These are phyloP conservation scores for Mixornis gularis DNA, from an alignment of 2,113 vertebrate species.

Conservation along the genomic window DNA sequence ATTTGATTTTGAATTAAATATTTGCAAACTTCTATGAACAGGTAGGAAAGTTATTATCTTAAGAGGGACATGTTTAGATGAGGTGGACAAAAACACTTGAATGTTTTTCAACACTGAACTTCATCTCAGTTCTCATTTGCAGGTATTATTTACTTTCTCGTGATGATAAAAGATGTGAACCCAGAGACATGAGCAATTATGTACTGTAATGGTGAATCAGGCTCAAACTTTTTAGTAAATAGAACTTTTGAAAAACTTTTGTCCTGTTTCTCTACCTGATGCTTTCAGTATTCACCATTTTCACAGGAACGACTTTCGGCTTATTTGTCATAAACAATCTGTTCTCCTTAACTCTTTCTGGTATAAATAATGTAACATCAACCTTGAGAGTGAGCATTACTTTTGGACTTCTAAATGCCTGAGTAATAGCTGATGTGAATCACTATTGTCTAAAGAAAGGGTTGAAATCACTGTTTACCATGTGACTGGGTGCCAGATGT, in stretches of 20 bases:
- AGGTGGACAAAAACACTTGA: background rate
- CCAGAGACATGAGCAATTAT: background rate
- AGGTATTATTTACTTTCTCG: constrained; percentile 21
- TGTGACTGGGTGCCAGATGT: background rate
- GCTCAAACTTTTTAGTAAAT: background rate
- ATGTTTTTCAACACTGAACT: constrained; percentile 24
- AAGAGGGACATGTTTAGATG: constrained; percentile 29
- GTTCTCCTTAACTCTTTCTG: background rate
- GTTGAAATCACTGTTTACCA: background rate
- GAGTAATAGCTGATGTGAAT: background rate
- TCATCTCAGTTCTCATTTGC: background rate
- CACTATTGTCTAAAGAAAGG: background rate
- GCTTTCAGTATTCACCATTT: background rate
- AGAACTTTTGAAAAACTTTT: background rate
- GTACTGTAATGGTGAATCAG: background rate
- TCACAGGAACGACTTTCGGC: background rate
- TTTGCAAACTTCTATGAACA: constrained; percentile 7
- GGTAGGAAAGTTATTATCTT: constrained; percentile 18
- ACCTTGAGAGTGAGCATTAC: background rate
- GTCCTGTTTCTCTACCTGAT: background rate
- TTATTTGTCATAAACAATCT: background rate
- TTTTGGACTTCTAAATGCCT: background rate
- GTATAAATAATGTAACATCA: background rate
- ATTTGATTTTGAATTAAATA: constrained; percentile 12
- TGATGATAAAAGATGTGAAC: background rate